These are phyloP conservation scores for Emydura subglobosa DNA, from an alignment of 2,113 vertebrate species.

Conservation along the genomic window DNA sequence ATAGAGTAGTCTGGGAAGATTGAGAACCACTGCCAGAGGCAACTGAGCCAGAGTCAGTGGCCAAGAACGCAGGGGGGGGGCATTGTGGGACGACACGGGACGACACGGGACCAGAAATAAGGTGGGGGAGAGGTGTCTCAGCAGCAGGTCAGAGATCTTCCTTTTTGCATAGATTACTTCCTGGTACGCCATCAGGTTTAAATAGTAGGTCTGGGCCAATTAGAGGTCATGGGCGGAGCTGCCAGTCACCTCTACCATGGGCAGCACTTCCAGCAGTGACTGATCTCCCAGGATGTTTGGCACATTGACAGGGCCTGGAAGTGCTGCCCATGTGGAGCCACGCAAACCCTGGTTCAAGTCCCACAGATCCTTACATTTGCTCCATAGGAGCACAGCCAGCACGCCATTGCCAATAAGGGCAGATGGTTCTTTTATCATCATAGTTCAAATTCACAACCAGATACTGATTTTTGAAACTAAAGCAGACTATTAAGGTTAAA, in stretches of 20 bases:
- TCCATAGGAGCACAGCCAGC: background rate
- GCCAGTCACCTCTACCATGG: too few relatives aligned
- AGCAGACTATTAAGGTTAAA: background rate
- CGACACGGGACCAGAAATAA: background rate
- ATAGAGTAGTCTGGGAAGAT: too few relatives aligned
- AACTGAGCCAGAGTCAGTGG: background rate
- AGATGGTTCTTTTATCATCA: background rate
- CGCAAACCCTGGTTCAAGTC: background rate
- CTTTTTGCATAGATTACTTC: too few relatives aligned
- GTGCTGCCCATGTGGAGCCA: background rate
- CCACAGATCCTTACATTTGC: background rate
- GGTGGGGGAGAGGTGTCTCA: too few relatives aligned
- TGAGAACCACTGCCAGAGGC: too few relatives aligned
- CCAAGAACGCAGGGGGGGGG: background rate
- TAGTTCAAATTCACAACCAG: background rate
- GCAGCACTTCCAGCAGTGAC: too few relatives aligned
- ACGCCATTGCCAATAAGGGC: background rate
- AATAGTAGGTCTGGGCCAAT: too few relatives aligned
- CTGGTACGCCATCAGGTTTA: too few relatives aligned
- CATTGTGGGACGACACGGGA: too few relatives aligned
- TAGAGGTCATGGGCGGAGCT: too few relatives aligned
- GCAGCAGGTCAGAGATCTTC: too few relatives aligned
- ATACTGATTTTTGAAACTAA: slow-evolving; percentile 43
- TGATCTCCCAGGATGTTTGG: too few relatives aligned
- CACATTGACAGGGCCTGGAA: background rate